These are phyloP conservation scores for Odontocerum albicorne DNA, from an alignment of 2,888 invertebrate species.

Conservation along the genomic window DNA sequence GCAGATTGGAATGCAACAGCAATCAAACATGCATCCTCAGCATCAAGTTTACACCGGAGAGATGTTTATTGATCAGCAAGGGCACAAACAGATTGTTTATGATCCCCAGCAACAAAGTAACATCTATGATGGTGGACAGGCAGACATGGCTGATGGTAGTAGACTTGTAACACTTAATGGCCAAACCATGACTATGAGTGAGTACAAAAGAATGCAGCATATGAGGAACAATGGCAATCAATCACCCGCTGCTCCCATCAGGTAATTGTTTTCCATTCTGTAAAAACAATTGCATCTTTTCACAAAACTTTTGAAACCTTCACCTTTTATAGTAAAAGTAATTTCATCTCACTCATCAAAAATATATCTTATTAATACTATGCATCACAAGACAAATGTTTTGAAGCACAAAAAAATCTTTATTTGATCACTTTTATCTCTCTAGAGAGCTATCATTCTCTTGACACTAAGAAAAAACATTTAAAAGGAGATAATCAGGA, in stretches of 20 bases:
- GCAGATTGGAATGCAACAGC: constrained; percentile 33
- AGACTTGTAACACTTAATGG: constrained; percentile 52
- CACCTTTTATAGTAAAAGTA: too few relatives aligned
- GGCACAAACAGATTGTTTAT: constrained; percentile 32
- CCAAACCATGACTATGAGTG: constrained; percentile 52
- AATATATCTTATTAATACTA: too few relatives aligned
- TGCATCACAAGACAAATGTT: too few relatives aligned
- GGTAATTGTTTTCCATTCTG: not conserved
- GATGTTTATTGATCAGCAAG: constrained; percentile 34
- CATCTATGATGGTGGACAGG: constrained; percentile 44
- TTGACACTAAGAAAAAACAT: too few relatives aligned
- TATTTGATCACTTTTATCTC: too few relatives aligned
- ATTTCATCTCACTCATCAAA: too few relatives aligned
- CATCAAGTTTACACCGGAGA: constrained; percentile 24
- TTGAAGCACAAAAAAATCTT: too few relatives aligned
- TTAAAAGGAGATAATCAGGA: too few relatives aligned
- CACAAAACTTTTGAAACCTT: too few relatives aligned
- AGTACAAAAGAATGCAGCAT: constrained; percentile 49
- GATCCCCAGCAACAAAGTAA: constrained; percentile 41
- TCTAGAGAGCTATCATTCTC: too few relatives aligned
- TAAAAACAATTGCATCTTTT: too few relatives aligned
- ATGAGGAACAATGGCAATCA: constrained; percentile 30
- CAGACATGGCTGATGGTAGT: constrained; percentile 48
- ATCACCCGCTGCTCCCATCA: constrained; percentile 28
- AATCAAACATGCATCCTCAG: constrained; percentile 27